phyloP scores from a whole-genome alignment of 64 coral and sea anemone genomes.

The Platygyra sinensis region DNA sequence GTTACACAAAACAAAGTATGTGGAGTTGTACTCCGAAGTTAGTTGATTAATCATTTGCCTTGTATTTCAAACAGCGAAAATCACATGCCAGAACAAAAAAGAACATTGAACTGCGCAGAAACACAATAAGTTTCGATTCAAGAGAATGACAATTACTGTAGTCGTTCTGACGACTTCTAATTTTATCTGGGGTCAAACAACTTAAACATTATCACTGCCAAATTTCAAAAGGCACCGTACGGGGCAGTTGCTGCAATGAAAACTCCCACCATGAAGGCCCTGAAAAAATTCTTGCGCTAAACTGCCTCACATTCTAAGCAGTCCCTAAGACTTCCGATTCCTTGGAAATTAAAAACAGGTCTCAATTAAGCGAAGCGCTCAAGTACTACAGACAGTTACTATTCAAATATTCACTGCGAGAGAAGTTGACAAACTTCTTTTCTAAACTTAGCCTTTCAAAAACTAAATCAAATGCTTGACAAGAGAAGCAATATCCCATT shows the following conservation, averaged over 20 bases:
- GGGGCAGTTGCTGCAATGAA: background rate
- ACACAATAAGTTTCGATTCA: slow-evolving; percentile 45
- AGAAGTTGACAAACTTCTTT: slow-evolving; percentile 65
- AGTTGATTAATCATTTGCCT: slow-evolving; percentile 18
- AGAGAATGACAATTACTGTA: slow-evolving; percentile 63
- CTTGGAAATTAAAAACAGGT: slow-evolving; percentile 70
- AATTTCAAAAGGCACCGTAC: slow-evolving; percentile 6
- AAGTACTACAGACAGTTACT: slow-evolving; percentile 36
- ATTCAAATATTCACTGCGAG: slow-evolving; percentile 56
- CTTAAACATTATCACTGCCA: slow-evolving; percentile 28
- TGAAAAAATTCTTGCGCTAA: slow-evolving; percentile 12
- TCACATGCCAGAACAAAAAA: slow-evolving; percentile 4
- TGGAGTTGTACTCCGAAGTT: slow-evolving; percentile 18
- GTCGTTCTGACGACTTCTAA: slow-evolving; percentile 65
- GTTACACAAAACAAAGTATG: background rate
- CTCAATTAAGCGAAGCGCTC: slow-evolving; percentile 47
- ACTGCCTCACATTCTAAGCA: slow-evolving; percentile 55
- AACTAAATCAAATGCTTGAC: slow-evolving; percentile 60
- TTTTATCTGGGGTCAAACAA: slow-evolving; percentile 91
- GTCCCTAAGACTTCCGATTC: slow-evolving; percentile 62
- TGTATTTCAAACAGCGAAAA: background rate
- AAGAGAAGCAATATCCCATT: slow-evolving; percentile 61
- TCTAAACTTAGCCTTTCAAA: slow-evolving; percentile 69
- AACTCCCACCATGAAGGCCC: slow-evolving; percentile 8
- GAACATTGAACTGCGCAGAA: slow-evolving; percentile 16